A percentile compares a stretch with the other conserved stretches of the same genome.
Conservation (phyloP, 2,113 vertebrate species). For the Lota lota region DNA sequence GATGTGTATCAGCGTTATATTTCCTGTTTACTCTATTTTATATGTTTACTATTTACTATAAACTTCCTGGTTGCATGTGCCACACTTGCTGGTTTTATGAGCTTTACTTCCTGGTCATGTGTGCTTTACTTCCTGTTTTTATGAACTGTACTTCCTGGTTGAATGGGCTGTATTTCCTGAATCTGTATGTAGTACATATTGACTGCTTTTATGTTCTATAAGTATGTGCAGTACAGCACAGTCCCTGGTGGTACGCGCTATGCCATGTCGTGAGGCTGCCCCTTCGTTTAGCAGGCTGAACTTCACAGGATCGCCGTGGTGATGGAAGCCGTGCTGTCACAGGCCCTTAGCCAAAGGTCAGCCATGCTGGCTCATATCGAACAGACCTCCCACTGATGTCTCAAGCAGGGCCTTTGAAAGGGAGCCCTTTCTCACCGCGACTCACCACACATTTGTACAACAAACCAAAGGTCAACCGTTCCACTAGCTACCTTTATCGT, state of each 20-base stretch:
- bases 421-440: slow-evolving; percentile 29
- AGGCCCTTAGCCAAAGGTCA: slow-evolving; percentile 61
- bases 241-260: background rate
- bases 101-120: too few species aligned
- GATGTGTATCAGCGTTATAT: too few species aligned
- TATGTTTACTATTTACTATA: too few species aligned
- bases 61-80: too few species aligned
- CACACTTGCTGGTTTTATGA: too few species aligned
- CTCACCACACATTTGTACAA: slow-evolving; percentile 31
- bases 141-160: too few species aligned
- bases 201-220: too few species aligned
- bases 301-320: slow-evolving; percentile 13
- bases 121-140: too few species aligned
- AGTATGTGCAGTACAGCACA: too few species aligned
- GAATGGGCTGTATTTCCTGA: too few species aligned
- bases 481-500: slow-evolving; percentile 21
- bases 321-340: background rate
- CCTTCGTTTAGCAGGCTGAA: slow-evolving; percentile 30
- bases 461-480: slow-evolving; percentile 51
- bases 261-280: background rate
- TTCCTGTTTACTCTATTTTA: too few species aligned
- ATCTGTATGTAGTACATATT: too few species aligned
- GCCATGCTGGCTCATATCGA: slow-evolving; percentile 43
- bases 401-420: slow-evolving; percentile 57
- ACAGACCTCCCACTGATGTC: slow-evolving; percentile 48